Conservation (phyloP, 2,888 invertebrate genomes). For the Thecocarcelia acutangulata region DNA sequence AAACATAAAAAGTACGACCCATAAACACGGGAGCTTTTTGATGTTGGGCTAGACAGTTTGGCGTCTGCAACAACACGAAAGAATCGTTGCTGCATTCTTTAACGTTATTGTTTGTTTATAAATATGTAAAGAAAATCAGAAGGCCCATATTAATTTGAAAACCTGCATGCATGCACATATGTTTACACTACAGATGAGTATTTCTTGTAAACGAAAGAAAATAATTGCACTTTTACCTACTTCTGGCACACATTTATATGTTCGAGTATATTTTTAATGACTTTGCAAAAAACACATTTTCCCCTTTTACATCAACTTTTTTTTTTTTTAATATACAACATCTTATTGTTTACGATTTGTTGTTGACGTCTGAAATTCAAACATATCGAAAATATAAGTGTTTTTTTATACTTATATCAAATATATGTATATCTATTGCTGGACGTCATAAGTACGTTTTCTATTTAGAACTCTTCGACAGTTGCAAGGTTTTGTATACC, state of each 20-base stretch:
- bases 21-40: constrained; percentile 65
- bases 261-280: constrained; percentile 4
- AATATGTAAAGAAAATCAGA: constrained; percentile 6
- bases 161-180: too few relatives aligned
- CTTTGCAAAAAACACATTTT: constrained; percentile 1
- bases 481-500: too few relatives aligned
- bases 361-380: too few relatives aligned
- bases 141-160: not conserved
- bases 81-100: constrained; percentile 38
- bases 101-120: constrained; percentile 21
- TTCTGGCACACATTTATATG: constrained; percentile 51
- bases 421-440: too few relatives aligned
- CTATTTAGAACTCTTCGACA: too few relatives aligned
- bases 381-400: too few relatives aligned
- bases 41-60: constrained; percentile 66
- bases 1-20: constrained; percentile 49
- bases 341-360: too few relatives aligned
- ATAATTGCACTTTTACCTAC: constrained; percentile 61
- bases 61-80: constrained; percentile 54
- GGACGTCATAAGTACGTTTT: too few relatives aligned
- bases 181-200: too few relatives aligned
- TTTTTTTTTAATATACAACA: too few relatives aligned
- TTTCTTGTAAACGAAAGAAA: constrained; percentile 12
- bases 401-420: too few relatives aligned
- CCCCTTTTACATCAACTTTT: too few relatives aligned